phyloP scores from a whole-genome alignment of 1,140 invertebrate species.

The Drosophila nikananu region DNA sequence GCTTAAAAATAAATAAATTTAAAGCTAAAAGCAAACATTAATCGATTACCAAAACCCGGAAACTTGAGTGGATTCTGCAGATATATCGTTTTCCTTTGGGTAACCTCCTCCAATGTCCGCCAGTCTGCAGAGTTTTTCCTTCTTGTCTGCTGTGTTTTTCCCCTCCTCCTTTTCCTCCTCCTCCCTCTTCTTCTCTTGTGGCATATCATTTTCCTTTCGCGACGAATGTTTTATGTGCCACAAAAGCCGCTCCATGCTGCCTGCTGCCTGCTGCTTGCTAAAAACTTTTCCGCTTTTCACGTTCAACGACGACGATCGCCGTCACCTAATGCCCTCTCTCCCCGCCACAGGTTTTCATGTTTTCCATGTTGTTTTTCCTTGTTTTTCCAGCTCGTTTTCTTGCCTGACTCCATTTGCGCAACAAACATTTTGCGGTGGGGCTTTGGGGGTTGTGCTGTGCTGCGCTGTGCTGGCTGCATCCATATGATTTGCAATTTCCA shows the following conservation, averaged over 20 bases:
- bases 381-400: conserved; percentile 61
- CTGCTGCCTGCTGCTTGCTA: conserved; percentile 19
- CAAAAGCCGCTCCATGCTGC: conserved; percentile 33
- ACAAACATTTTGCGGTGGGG: conserved; percentile 57
- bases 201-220: conserved; percentile 55
- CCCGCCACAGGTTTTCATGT: conserved; percentile 15
- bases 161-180: neutral
- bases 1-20: neutral
- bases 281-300: conserved; percentile 85
- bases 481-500: conserved; percentile 82
- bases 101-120: conserved; percentile 22
- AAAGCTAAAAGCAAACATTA: neutral
- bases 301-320: conserved; percentile 85
- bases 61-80: conserved; percentile 25
- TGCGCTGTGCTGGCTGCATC: conserved; percentile 32
- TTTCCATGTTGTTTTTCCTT: conserved; percentile 70
- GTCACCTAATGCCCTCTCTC: conserved; percentile 57
- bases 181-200: neutral
- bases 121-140: conserved; percentile 5
- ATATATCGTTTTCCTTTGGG: conserved; percentile 14
- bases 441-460: too few relatives aligned
- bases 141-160: conserved; percentile 3
- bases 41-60: conserved; percentile 23
- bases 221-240: conserved; percentile 69
- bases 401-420: conserved; percentile 69